Percentiles rank a stretch among this genome's conserved stretches.
Evolutionary conservation across 2,797 vertebrate genomes (phyloP).

Genomic region (Poecilia wingei): DNA sequence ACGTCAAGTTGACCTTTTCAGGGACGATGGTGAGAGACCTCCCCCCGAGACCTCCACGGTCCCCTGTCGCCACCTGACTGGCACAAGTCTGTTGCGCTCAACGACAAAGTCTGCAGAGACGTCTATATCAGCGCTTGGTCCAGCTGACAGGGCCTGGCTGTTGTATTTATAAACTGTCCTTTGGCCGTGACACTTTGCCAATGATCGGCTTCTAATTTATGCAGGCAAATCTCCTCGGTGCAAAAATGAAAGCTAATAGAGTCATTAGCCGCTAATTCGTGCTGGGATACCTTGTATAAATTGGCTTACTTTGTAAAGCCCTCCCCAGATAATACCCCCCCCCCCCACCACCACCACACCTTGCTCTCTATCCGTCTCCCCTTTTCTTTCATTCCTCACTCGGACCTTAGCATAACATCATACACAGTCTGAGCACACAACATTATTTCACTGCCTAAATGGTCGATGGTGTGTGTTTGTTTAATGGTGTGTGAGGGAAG

Average conservation of each 20-base stretch:
- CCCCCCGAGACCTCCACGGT: conserved; percentile 88
- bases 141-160: conserved; percentile 97
- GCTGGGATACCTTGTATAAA: conserved; percentile 97
- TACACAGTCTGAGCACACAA: conserved; percentile 50
- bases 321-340: conserved; percentile 85
- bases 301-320: conserved; percentile 98
- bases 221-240: conserved; percentile 97
- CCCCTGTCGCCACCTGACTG: conserved; percentile 97
- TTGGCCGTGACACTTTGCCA: conserved; percentile 98
- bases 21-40: conserved; percentile 90
- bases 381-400: conserved; percentile 52
- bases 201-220: conserved; percentile 99
- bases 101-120: conserved; percentile 99
- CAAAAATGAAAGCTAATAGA: conserved; percentile 99
- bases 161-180: conserved; percentile 99
- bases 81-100: conserved; percentile 98
- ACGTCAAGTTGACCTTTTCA: conserved; percentile 99
- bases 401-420: conserved; percentile 53
- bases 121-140: conserved; percentile 96
- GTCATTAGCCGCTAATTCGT: conserved; percentile 99
- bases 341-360: conserved; percentile 26
- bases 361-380: conserved; percentile 26
- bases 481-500: conserved; percentile 72
- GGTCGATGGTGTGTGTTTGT: conserved; percentile 76
- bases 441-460: conserved; percentile 62